These are phyloP conservation scores for Pandion haliaetus DNA, from an alignment of 2,113 vertebrate species.

Conservation along the genomic window DNA sequence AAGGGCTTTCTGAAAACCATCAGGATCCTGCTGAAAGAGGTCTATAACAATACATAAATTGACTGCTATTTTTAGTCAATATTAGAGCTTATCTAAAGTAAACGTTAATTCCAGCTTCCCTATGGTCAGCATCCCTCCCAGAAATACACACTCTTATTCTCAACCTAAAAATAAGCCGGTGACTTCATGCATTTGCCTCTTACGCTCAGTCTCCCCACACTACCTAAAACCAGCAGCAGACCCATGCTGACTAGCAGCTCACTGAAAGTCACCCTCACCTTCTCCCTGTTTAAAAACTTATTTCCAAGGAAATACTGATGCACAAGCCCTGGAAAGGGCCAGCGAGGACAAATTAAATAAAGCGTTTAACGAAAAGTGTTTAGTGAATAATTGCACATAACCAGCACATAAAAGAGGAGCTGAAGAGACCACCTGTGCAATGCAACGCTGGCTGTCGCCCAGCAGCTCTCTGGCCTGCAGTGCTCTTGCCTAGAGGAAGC, in stretches of 20 bases:
- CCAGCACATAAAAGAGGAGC: not conserved
- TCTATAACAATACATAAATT: not conserved
- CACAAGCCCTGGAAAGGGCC: not conserved
- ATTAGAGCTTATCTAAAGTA: slow-evolving; percentile 16
- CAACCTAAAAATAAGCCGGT: not conserved
- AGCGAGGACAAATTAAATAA: not conserved
- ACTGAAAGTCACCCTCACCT: not conserved
- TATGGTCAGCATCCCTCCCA: not conserved
- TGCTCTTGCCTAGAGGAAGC: not conserved
- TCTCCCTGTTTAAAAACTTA: not conserved
- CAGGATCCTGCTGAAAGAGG: not conserved
- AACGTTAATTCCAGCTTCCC: not conserved
- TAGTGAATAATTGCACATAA: not conserved
- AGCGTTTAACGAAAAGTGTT: not conserved
- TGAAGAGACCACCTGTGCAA: not conserved
- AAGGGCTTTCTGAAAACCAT: not conserved
- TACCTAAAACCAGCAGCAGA: not conserved
- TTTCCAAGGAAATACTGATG: not conserved
- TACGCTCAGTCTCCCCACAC: not conserved
- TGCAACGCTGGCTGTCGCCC: not conserved
- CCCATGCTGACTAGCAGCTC: not conserved
- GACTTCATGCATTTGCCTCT: not conserved
- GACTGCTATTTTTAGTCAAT: slow-evolving; percentile 1
- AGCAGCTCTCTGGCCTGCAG: not conserved
- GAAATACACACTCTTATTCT: not conserved